Percentiles rank a stretch among this genome's conserved stretches.
These are phyloP conservation scores for Hyposoter didymator DNA, from an alignment of 2,888 invertebrate species.

Conservation along the genomic window DNA sequence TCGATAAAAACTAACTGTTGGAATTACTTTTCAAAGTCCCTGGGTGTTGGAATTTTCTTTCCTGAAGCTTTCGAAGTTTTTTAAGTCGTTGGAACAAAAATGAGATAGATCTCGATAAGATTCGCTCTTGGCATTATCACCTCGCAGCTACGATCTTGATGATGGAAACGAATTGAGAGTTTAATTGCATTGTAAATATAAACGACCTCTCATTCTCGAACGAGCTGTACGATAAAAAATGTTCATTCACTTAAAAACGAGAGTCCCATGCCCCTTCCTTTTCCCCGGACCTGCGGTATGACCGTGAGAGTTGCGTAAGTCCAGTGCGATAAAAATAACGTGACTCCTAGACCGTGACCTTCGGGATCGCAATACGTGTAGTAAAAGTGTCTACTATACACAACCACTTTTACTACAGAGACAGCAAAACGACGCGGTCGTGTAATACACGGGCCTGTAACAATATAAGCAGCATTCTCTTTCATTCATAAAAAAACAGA, in stretches of 20 bases:
- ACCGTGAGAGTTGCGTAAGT: constrained; percentile 64
- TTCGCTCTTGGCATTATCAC: background rate
- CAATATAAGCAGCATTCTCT: constrained; percentile 21
- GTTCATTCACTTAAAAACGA: constrained; percentile 50
- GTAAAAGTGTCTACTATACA: constrained; percentile 41
- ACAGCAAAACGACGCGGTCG: constrained; percentile 39
- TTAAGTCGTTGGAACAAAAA: background rate
- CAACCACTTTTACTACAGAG: constrained; percentile 34
- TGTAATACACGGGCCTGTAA: constrained; percentile 52
- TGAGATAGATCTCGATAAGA: background rate
- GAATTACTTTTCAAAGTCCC: background rate
- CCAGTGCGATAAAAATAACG: constrained; percentile 63
- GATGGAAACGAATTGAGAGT: background rate
- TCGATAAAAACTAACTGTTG: background rate
- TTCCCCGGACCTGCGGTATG: constrained; percentile 12
- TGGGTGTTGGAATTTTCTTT: background rate
- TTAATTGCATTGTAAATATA: constrained; percentile 2
- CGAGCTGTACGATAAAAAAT: constrained; percentile 30
- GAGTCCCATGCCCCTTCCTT: background rate
- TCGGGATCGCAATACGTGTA: constrained; percentile 43
- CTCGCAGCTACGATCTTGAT: background rate
- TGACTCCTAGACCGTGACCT: constrained; percentile 66
- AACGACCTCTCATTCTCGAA: background rate
- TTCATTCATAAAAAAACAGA: constrained; percentile 55
- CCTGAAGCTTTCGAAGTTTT: background rate